Evolutionary conservation across 2,113 vertebrate species (phyloP).

Genomic region (Lagopus leucura): DNA sequence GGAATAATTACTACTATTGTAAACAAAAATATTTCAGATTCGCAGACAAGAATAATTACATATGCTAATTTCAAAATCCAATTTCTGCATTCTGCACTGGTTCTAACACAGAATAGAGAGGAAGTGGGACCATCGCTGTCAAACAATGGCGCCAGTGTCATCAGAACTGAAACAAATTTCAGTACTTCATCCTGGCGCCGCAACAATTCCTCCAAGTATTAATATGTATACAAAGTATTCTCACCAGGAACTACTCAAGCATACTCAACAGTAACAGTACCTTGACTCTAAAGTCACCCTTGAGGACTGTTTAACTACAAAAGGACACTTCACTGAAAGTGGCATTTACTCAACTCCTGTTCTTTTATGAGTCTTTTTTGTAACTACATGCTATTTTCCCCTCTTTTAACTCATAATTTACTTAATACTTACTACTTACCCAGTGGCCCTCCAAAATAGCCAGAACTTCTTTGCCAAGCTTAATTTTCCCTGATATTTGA

Average conservation of each 20-base stretch:
- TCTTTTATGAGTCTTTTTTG: neutral
- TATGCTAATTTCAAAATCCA: neutral
- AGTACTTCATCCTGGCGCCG: neutral
- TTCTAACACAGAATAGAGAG: neutral
- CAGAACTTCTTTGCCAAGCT: conserved; percentile 96
- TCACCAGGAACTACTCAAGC: neutral
- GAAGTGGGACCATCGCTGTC: neutral
- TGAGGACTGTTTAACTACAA: neutral
- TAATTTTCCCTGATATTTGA: conserved; percentile 95
- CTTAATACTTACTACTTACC: conserved; percentile 81
- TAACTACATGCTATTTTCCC: neutral
- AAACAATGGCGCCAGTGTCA: neutral
- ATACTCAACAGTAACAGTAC: neutral
- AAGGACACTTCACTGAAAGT: neutral
- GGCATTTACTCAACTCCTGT: neutral
- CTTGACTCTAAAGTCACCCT: neutral
- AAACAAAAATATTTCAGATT: neutral
- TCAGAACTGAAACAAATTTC: neutral
- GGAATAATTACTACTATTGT: neutral
- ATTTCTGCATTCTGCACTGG: neutral
- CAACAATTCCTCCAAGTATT: neutral
- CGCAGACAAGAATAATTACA: neutral
- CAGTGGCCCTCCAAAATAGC: conserved; percentile 97
- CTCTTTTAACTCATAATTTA: neutral
- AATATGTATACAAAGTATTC: neutral